phyloP scores from a whole-genome alignment of 1,140 invertebrate species.

The Amyelois transitella region DNA sequence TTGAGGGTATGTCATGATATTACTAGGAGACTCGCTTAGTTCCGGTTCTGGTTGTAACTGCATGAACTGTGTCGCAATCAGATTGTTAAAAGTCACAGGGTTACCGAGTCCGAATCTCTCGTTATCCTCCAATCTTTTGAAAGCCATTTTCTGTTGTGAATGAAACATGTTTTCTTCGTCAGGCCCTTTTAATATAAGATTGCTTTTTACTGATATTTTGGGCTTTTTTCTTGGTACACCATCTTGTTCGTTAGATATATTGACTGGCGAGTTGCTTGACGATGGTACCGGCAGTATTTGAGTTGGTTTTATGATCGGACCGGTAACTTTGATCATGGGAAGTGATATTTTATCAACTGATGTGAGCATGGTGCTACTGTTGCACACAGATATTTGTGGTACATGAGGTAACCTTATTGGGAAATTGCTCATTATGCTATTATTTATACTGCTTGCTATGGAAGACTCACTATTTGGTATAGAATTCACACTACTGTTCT shows the following conservation, averaged over 20 bases:
- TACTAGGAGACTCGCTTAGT: conserved; percentile 48
- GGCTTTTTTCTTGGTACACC: conserved; percentile 65
- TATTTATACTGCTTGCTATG: conserved; percentile 38
- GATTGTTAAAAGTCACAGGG: conserved; percentile 62
- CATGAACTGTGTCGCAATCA: conserved; percentile 65
- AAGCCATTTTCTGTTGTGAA: conserved; percentile 67
- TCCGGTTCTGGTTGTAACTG: conserved; percentile 52
- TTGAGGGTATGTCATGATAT: conserved; percentile 50
- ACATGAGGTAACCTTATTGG: conserved; percentile 51
- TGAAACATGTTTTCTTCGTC: conserved; percentile 68
- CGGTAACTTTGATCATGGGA: conserved; percentile 50
- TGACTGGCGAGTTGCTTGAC: conserved; percentile 56
- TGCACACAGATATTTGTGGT: conserved; percentile 40
- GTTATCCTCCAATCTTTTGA: conserved; percentile 57
- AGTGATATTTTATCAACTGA: conserved; percentile 56
- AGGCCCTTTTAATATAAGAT: conserved; percentile 68
- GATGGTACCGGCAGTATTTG: conserved; percentile 61
- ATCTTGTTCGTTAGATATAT: conserved; percentile 40
- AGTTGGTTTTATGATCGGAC: conserved; percentile 61
- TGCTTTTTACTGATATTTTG: conserved; percentile 73
- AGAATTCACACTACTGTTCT: conserved; percentile 45
- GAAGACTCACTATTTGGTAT: conserved; percentile 37
- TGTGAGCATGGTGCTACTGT: conserved; percentile 58
- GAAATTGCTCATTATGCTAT: conserved; percentile 64
- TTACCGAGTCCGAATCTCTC: conserved; percentile 51